Evolutionary conservation across 2,113 vertebrate genomes (phyloP).

Genomic region (Sclerurus mexicanus): DNA sequence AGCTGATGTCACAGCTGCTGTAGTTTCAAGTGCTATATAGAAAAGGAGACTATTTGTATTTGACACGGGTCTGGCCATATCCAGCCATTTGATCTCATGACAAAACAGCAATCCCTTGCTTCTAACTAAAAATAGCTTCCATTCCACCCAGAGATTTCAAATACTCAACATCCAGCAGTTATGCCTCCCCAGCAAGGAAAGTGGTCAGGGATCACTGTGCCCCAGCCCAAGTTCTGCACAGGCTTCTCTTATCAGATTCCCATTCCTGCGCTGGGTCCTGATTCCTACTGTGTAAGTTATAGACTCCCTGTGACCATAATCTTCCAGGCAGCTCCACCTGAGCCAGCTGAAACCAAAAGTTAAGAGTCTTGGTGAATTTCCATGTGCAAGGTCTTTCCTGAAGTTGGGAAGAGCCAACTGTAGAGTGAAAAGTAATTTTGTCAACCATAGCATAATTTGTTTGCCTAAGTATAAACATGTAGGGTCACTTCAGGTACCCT

Average conservation of each 20-base stretch:
- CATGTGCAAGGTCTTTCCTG: background rate
- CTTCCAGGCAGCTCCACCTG: background rate
- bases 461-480: background rate
- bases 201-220: accelerated
- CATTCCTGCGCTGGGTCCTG: background rate
- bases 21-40: background rate
- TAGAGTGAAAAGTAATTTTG: background rate
- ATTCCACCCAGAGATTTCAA: background rate
- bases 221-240: background rate
- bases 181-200: background rate
- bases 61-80: background rate
- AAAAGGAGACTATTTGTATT: background rate
- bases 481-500: background rate
- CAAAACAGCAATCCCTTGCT: background rate
- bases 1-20: background rate
- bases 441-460: background rate
- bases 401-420: background rate
- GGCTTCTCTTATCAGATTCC: background rate
- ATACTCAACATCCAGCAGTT: background rate
- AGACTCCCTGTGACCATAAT: background rate
- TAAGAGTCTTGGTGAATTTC: accelerated
- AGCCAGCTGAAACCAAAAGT: background rate
- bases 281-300: background rate
- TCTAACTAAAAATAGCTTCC: background rate
- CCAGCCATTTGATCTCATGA: background rate